A percentile compares a stretch with the other conserved stretches of the same genome.
Conservation (phyloP, 2,888 invertebrate species). For the Nemapogon koenigi region DNA sequence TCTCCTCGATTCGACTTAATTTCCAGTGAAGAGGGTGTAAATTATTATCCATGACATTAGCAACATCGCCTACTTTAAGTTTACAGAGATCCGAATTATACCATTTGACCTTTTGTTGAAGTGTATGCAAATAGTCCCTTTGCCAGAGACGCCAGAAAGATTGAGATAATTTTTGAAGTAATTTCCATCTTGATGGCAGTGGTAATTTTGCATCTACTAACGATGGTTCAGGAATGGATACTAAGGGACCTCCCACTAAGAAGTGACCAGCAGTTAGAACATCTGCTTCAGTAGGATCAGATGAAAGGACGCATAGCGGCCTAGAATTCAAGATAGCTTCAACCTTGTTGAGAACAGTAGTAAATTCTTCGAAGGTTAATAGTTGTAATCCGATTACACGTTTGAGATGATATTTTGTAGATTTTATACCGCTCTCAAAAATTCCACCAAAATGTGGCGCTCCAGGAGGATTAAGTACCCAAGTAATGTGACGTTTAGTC, state of each 20-base stretch:
- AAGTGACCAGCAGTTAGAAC: slow-evolving; percentile 17
- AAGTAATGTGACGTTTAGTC: slow-evolving; percentile 15
- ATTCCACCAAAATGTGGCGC: slow-evolving; percentile 22
- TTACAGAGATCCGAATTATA: neutral
- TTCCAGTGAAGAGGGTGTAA: slow-evolving; percentile 12
- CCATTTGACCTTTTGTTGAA: slow-evolving; percentile 18
- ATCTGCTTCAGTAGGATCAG: slow-evolving; percentile 10
- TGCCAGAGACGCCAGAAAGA: slow-evolving; percentile 18
- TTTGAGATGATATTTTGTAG: slow-evolving; percentile 20
- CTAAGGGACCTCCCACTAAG: slow-evolving; percentile 15
- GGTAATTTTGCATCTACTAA: neutral
- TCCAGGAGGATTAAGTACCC: slow-evolving; percentile 22
- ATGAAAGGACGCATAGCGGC: slow-evolving; percentile 15
- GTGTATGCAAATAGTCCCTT: slow-evolving; percentile 16
- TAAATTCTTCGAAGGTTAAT: slow-evolving; percentile 19
- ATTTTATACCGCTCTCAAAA: slow-evolving; percentile 22
- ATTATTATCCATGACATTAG: slow-evolving; percentile 8
- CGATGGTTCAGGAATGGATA: slow-evolving; percentile 9
- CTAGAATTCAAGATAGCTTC: slow-evolving; percentile 20
- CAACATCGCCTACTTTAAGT: slow-evolving; percentile 12
- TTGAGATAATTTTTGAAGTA: slow-evolving; percentile 11
- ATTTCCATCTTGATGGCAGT: slow-evolving; percentile 7
- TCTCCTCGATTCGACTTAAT: slow-evolving; percentile 4
- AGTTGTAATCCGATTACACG: slow-evolving; percentile 16
- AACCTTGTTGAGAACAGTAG: slow-evolving; percentile 17